A percentile compares a stretch with the other conserved stretches of the same genome.
These are phyloP conservation scores for Eremobia ochroleuca DNA, from an alignment of 2,888 invertebrate genomes.

Conservation along the genomic window DNA sequence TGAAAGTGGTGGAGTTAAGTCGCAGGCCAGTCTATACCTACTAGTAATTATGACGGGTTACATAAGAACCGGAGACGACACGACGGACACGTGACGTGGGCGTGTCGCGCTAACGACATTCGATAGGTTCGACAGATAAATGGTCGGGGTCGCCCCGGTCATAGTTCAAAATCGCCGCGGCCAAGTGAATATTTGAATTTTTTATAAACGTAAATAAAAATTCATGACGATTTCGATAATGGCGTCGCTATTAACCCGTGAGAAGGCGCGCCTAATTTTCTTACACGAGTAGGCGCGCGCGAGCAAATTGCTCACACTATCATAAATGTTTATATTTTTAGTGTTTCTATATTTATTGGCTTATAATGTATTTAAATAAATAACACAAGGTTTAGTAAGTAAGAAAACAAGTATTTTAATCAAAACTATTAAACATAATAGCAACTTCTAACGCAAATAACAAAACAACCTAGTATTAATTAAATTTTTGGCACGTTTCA, in stretches of 20 bases:
- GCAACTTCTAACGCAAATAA: no score
- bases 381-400: no score
- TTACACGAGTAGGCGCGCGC: no score
- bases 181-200: constrained; percentile 60
- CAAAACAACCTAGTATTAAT: no score
- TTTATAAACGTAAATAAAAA: constrained; percentile 40
- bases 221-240: constrained; percentile 48
- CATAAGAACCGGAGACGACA: constrained; percentile 52
- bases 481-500: no score
- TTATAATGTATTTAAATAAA: no score
- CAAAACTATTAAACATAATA: no score
- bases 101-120: constrained; percentile 63
- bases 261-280: no score
- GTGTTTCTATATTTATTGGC: no score
- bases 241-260: constrained; percentile 25
- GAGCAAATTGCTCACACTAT: no score
- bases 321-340: no score
- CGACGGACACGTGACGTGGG: constrained; percentile 55
- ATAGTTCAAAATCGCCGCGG: constrained; percentile 59
- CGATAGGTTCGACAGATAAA: constrained; percentile 57
- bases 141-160: constrained; percentile 57
- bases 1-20: constrained; percentile 24
- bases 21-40: constrained; percentile 2
- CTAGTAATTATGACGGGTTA: constrained; percentile 52
- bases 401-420: no score